These are phyloP conservation scores for Troides aeacus DNA, from an alignment of 2,888 invertebrate genomes.

Conservation along the genomic window DNA sequence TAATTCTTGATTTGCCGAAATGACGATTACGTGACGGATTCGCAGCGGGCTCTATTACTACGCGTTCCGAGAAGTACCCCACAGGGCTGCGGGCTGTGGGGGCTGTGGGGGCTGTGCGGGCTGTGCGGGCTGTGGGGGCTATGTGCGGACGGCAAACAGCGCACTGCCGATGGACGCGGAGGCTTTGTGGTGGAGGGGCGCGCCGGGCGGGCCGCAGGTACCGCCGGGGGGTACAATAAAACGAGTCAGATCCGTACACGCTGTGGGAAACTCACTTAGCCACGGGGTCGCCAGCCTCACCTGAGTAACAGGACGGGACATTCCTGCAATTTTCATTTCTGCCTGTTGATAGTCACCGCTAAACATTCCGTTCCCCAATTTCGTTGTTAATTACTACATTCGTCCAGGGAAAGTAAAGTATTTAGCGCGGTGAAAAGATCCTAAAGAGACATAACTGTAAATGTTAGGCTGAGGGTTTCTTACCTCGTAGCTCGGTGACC, in stretches of 20 bases:
- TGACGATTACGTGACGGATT: constrained; percentile 25
- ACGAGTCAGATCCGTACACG: constrained; percentile 43
- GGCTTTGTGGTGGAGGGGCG: no score
- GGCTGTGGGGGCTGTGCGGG: neutral
- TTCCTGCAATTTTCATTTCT: neutral
- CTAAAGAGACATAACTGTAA: no score
- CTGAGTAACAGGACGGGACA: constrained; percentile 1
- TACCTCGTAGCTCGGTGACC: no score
- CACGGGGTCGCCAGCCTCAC: constrained; percentile 1
- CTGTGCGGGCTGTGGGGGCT: constrained; percentile 2
- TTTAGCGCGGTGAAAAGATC: no score
- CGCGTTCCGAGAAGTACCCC: constrained; percentile 17
- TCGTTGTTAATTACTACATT: no score
- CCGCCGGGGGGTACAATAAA: constrained; percentile 41
- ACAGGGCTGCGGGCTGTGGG: neutral
- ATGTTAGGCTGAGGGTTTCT: no score
- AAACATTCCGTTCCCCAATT: no score
- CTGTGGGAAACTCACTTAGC: constrained; percentile 23
- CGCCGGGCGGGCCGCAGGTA: constrained; percentile 41
- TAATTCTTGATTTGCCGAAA: constrained; percentile 17
- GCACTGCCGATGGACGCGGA: constrained; percentile 37
- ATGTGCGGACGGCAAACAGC: constrained; percentile 25
- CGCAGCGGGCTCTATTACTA: constrained; percentile 18
- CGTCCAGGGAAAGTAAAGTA: no score
- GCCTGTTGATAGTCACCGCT: no score